These are phyloP conservation scores for Melanerpes aurifrons DNA, from an alignment of 2,113 vertebrate genomes.

Conservation along the genomic window DNA sequence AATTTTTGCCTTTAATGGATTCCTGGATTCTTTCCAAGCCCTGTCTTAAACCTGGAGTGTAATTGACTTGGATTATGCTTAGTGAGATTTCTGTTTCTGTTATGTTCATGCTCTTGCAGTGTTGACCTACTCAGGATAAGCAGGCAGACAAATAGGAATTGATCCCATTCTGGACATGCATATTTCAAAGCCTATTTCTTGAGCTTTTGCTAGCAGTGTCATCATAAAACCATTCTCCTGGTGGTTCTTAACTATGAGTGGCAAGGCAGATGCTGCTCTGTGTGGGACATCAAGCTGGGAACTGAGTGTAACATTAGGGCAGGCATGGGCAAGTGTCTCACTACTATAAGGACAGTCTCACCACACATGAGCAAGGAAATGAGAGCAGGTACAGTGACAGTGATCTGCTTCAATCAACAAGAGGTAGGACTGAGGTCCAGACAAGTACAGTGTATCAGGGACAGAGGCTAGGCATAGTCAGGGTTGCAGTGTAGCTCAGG, in stretches of 20 bases:
- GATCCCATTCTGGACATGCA: background rate
- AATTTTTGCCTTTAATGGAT: background rate
- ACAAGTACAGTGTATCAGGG: background rate
- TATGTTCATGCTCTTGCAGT: accelerated
- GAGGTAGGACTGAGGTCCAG: background rate
- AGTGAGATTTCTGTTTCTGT: background rate
- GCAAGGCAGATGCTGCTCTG: accelerated
- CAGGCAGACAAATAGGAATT: background rate
- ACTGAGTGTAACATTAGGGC: background rate
- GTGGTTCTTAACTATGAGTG: background rate
- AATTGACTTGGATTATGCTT: background rate
- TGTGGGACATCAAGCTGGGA: background rate
- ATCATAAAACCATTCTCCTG: background rate
- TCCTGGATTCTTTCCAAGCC: background rate
- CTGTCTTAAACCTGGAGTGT: background rate
- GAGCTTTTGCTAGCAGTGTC: background rate
- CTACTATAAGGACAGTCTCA: background rate
- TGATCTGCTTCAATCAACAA: background rate
- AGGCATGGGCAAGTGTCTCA: background rate
- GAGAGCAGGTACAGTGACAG: background rate
- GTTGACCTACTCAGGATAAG: background rate
- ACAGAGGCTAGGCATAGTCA: too few species aligned
- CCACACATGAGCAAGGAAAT: background rate
- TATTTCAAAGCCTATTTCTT: background rate
- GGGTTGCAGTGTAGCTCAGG: background rate